Evolutionary conservation across 2,888 invertebrate species (phyloP).

Genomic region (Sipha maydis): DNA sequence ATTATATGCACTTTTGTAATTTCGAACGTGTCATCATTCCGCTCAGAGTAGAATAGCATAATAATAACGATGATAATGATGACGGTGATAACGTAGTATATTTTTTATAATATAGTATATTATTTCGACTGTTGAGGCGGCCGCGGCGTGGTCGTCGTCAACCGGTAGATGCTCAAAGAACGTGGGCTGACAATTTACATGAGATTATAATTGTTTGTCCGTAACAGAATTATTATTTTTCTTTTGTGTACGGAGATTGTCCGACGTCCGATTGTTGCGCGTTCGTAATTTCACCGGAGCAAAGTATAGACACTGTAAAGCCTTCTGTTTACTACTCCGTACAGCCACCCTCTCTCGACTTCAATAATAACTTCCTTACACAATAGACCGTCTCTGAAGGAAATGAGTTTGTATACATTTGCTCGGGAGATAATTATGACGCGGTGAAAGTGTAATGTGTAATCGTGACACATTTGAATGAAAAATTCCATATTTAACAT

Average conservation of each 20-base stretch:
- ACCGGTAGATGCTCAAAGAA: too few species aligned
- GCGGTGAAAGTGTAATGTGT: background rate
- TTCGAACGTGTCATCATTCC: conserved; percentile 5
- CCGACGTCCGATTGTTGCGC: background rate
- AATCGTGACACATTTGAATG: too few species aligned
- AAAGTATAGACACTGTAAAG: background rate
- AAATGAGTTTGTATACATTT: background rate
- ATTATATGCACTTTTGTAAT: conserved; percentile 16
- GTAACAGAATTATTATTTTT: background rate
- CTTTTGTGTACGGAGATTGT: background rate
- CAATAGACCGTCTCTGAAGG: background rate
- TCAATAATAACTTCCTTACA: background rate
- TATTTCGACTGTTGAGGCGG: background rate
- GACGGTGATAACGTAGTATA: background rate
- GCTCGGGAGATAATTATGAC: background rate
- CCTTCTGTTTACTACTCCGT: background rate
- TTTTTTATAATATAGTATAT: too few species aligned
- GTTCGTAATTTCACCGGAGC: background rate
- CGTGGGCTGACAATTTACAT: background rate
- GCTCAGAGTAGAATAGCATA: background rate
- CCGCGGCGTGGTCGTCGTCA: too few species aligned
- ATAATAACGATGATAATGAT: background rate
- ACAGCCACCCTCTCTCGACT: background rate
- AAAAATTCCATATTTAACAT: too few species aligned
- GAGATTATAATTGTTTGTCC: background rate